These are phyloP conservation scores for Liasis olivaceus DNA, from an alignment of 2,797 vertebrate species.

Conservation along the genomic window DNA sequence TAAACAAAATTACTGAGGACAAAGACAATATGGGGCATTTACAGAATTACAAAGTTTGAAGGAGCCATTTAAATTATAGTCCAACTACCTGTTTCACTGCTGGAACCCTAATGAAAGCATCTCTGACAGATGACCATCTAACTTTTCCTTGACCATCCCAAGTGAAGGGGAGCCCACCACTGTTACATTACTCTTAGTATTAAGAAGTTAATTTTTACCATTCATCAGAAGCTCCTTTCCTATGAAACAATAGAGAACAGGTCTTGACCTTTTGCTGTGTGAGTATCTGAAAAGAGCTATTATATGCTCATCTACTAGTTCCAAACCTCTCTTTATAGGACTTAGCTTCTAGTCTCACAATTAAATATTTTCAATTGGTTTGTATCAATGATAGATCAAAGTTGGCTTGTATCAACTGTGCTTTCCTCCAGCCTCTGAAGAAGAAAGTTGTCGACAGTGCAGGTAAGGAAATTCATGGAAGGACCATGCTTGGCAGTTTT, in stretches of 20 bases:
- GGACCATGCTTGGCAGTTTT: not conserved
- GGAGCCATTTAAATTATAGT: not conserved
- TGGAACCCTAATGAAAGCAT: not conserved
- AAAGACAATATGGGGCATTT: not conserved
- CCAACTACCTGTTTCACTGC: not conserved
- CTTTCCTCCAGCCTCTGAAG: not conserved
- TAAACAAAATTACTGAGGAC: not conserved
- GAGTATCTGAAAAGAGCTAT: not conserved
- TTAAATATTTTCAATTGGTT: not conserved
- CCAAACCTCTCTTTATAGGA: not conserved
- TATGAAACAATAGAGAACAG: not conserved
- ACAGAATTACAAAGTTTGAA: not conserved
- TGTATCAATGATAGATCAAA: not conserved
- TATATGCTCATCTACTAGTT: not conserved
- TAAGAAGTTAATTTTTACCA: not conserved
- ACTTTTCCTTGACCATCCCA: not conserved
- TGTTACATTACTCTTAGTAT: not conserved
- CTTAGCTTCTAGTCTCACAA: not conserved
- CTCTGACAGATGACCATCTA: not conserved
- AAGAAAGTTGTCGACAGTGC: not conserved
- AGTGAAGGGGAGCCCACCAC: not conserved
- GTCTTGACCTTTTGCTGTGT: not conserved
- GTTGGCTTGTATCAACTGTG: not conserved
- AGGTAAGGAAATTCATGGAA: not conserved
- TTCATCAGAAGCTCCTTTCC: not conserved